phyloP scores from a whole-genome alignment of 2,888 invertebrate species.

The Terebella lapidaria region DNA sequence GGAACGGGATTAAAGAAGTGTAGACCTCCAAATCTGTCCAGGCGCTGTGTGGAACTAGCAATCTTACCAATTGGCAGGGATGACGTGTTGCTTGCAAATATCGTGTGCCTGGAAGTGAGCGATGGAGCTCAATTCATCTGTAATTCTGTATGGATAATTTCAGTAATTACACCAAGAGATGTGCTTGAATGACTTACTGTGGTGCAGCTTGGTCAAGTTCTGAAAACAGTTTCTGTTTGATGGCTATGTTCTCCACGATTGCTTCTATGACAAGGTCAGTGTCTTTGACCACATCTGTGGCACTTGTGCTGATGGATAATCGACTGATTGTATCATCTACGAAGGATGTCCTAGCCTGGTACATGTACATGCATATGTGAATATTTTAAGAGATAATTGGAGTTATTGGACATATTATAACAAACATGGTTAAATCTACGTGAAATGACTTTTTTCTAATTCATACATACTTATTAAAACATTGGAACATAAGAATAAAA shows the following conservation, averaged over 20 bases:
- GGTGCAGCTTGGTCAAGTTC: slow-evolving; percentile 63
- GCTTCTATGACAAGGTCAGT: slow-evolving; percentile 80
- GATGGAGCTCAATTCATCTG: neutral
- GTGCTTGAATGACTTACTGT: slow-evolving; percentile 31
- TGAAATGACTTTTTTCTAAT: too few relatives aligned
- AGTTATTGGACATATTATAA: too few relatives aligned
- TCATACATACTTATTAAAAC: too few relatives aligned
- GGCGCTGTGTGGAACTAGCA: slow-evolving; percentile 66
- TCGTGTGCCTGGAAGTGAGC: slow-evolving; percentile 62
- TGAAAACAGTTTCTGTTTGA: slow-evolving; percentile 71
- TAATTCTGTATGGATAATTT: too few relatives aligned
- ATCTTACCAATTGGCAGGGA: slow-evolving; percentile 80
- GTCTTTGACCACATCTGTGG: slow-evolving; percentile 62
- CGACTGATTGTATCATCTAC: slow-evolving; percentile 62
- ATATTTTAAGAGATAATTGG: too few relatives aligned
- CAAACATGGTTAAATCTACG: too few relatives aligned
- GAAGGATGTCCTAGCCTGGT: slow-evolving; percentile 64
- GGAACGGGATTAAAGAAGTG: slow-evolving; percentile 91
- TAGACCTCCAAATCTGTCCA: slow-evolving; percentile 72
- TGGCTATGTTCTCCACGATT: slow-evolving; percentile 75
- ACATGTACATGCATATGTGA: too few relatives aligned
- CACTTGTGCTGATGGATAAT: slow-evolving; percentile 63
- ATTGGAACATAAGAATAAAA: too few relatives aligned
- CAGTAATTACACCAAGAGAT: too few relatives aligned
- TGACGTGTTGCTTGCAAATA: slow-evolving; percentile 85